Conservation (phyloP, 2,797 vertebrate genomes). For the Tinamus major region DNA sequence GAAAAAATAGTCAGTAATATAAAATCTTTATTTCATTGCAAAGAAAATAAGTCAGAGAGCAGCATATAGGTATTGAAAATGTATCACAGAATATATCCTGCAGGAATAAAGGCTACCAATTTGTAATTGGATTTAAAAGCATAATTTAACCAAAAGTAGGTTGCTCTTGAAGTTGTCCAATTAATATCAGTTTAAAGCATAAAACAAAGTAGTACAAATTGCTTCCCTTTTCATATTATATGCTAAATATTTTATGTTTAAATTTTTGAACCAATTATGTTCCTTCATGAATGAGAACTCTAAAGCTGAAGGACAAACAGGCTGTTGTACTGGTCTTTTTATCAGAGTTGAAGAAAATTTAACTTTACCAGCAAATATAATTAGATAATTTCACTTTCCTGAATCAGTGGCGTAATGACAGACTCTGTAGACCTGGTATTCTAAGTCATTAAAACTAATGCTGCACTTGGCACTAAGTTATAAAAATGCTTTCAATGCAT, state of each 20-base stretch:
- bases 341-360: background rate
- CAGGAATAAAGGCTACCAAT: background rate
- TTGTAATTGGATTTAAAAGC: background rate
- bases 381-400: slow-evolving; percentile 1
- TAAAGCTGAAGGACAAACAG: background rate
- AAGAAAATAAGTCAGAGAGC: background rate
- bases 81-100: background rate
- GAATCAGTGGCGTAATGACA: background rate
- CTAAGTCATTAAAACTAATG: background rate
- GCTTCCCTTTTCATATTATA: background rate
- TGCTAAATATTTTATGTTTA: background rate
- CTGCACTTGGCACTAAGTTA: background rate
- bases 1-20: background rate
- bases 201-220: background rate
- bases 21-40: background rate
- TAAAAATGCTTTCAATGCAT: background rate
- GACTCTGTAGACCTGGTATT: slow-evolving; percentile 12
- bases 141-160: background rate
- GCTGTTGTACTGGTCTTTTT: background rate
- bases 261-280: background rate
- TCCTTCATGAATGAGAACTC: background rate
- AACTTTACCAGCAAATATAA: background rate
- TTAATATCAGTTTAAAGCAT: background rate
- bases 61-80: background rate
- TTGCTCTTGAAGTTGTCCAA: background rate